A percentile compares a stretch with the other conserved stretches of the same genome.
Conservation (phyloP, 1,140 invertebrate species). For the Meteorus sp. region DNA sequence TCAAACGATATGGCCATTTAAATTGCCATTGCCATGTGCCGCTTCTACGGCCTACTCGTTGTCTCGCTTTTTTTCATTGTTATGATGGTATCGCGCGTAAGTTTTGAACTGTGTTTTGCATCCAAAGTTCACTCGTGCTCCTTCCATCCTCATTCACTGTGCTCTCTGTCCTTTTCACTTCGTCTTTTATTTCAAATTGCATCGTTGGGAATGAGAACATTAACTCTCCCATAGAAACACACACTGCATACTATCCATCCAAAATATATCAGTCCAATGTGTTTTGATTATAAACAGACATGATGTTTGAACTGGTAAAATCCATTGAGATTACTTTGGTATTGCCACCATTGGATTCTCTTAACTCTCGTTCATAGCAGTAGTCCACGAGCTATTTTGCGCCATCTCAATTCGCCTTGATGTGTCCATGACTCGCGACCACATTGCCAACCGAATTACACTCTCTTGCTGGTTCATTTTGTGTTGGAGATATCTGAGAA, state of each 20-base stretch:
- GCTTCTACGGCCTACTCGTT: no score
- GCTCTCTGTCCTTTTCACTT: neutral
- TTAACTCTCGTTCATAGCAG: conserved; percentile 1
- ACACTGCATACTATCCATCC: neutral
- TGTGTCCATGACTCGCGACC: no score
- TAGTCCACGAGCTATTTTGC: neutral
- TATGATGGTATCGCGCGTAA: no score
- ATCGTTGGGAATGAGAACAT: neutral
- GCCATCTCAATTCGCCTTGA: conserved; percentile 4
- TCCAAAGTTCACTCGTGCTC: no score
- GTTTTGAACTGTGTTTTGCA: neutral
- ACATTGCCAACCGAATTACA: no score
- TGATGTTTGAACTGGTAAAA: neutral
- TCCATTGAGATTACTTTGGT: neutral
- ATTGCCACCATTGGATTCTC: neutral
- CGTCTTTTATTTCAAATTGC: neutral
- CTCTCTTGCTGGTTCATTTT: no score
- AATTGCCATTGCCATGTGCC: no score
- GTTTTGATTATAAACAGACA: no score
- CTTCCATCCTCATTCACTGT: neutral
- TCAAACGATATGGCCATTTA: no score
- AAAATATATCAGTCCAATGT: neutral
- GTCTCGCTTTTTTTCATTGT: no score
- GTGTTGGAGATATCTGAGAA: neutral
- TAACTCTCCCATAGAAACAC: no score